These are phyloP conservation scores for Toxostoma redivivum DNA, from an alignment of 2,113 vertebrate genomes.

Conservation along the genomic window DNA sequence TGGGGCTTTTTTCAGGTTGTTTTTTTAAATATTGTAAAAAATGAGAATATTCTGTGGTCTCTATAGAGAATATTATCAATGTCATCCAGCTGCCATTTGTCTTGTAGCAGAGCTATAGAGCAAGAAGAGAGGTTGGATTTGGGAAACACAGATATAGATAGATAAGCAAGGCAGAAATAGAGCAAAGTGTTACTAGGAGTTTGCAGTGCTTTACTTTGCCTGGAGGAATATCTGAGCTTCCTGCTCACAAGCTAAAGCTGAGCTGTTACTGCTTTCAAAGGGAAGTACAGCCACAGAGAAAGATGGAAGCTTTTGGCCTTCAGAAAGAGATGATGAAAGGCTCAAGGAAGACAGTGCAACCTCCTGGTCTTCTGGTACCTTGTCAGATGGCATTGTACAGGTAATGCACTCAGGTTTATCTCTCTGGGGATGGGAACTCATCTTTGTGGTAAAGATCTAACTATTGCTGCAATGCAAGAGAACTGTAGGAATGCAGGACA, in stretches of 20 bases:
- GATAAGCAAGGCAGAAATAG: background rate
- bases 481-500: background rate
- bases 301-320: background rate
- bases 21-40: background rate
- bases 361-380: constrained; percentile 67
- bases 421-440: background rate
- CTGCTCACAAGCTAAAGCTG: constrained; percentile 6
- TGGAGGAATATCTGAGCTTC: background rate
- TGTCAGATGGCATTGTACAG: constrained; percentile 18
- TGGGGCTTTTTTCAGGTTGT: rapidly evolving
- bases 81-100: background rate
- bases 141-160: background rate
- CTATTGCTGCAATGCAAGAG: background rate
- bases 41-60: background rate
- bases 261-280: constrained; percentile 50
- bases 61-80: background rate
- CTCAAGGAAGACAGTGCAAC: constrained; percentile 43
- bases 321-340: background rate
- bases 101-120: background rate
- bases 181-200: background rate
- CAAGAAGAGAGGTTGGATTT: background rate
- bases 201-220: background rate
- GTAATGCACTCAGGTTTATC: background rate
- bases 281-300: constrained; percentile 21
- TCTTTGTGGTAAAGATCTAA: background rate